Evolutionary conservation across 2,113 vertebrate species (phyloP).

Genomic region (Ochotona princeps): DNA sequence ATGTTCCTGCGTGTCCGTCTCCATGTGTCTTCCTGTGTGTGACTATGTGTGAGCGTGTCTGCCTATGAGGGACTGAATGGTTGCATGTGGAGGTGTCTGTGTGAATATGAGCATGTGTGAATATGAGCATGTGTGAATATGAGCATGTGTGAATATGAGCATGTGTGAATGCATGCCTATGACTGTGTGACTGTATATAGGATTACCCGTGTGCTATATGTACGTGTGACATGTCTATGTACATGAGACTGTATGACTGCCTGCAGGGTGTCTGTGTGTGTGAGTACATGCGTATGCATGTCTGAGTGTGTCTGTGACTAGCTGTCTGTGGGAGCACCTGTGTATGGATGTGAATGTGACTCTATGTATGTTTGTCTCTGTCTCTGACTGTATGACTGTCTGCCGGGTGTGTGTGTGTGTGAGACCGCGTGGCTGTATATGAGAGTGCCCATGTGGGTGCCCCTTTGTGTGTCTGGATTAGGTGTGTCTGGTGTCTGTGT

Average conservation of each 20-base stretch:
- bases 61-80: not conserved
- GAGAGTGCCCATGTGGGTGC: too few species aligned
- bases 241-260: too few species aligned
- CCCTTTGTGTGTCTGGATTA: too few species aligned
- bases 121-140: not conserved
- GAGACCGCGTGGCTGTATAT: not conserved
- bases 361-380: not conserved
- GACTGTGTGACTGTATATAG: not conserved
- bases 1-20: not conserved
- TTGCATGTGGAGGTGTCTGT: not conserved
- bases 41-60: not conserved
- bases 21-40: not conserved
- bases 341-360: too few species aligned
- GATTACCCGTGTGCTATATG: not conserved
- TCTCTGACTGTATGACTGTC: too few species aligned
- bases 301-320: too few species aligned
- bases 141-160: not conserved
- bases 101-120: not conserved
- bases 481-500: too few species aligned
- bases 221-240: not conserved
- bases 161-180: not conserved
- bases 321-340: not conserved
- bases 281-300: not conserved
- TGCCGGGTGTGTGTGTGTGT: not conserved
- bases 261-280: not conserved